Evolutionary conservation across 2,113 vertebrate species (phyloP), one percentile per base, ranked within the genome.

Genomic region (Cyanoderma ruficeps): DNA sequence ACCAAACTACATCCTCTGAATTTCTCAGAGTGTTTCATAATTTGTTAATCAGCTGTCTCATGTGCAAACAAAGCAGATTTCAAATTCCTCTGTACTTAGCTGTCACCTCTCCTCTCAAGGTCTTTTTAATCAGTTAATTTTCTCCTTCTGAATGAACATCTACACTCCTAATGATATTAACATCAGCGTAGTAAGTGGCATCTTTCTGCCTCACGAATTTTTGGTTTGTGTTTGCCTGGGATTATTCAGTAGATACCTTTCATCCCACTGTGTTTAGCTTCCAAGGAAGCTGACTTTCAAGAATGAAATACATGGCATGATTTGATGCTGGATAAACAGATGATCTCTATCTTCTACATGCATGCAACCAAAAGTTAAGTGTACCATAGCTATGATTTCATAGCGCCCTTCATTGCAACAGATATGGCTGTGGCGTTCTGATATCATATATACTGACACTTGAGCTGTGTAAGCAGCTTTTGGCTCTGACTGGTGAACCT

Each of bases 91-190:
- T 79, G 56, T 87, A 83, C 44, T 75, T 70, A 83, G 37, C 83
- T 93, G 76, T 64, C 83, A 89, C 41, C 41, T 94, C 50, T 92
- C 56, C 57, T 89, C 52, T 95, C 68, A 93, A 88, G 71, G 86
- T 94, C 90, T 81, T 96, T 90, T 87, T 87, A 64, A 92, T 93
- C 72, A 92, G 80, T 87, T 90, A 71, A 92, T 90, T 90, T 95
- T 84, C 83, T 97, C 41, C 67, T 83, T 94, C 52, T 81, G 76
- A 81, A 64, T 83, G 76, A 90, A 60, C 46, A 71, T 84, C 47
- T 95, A 68, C 68, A 46, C 37, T 93, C 80, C 67, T 75, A 89
- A 92, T 79, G 61, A 60, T 87, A 68, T 69, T 87, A 87, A 81
- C 61, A 27, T 27, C 46, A 93, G 11, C 41, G 42, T 75, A 42